Conservation (phyloP, 2,113 vertebrate genomes). For the Aegithalos caudatus region DNA sequence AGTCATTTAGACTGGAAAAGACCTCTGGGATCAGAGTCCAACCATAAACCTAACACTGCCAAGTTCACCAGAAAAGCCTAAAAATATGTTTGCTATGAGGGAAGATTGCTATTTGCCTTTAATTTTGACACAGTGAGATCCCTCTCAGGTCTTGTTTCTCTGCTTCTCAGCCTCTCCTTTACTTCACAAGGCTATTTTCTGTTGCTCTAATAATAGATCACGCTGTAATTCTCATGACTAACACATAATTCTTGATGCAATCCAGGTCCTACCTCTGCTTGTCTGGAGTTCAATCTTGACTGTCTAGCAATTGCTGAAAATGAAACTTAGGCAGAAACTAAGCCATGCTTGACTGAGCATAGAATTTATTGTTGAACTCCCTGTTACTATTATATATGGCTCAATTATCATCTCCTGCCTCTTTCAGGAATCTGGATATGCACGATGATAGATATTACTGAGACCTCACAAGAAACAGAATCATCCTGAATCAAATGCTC, state of each 20-base stretch:
- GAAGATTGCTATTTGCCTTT: constrained; percentile 3
- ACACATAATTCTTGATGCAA: constrained; percentile 28
- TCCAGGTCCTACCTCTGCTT: constrained; percentile 25
- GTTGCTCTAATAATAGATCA: constrained; percentile 36
- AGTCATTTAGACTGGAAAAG: background rate
- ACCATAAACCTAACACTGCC: background rate
- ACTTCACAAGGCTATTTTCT: constrained; percentile 44
- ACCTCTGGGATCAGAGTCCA: background rate
- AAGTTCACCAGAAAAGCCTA: background rate
- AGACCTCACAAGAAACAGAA: background rate
- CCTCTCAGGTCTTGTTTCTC: background rate
- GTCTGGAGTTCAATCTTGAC: constrained; percentile 34
- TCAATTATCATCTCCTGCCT: background rate
- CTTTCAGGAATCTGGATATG: background rate
- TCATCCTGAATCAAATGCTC: background rate
- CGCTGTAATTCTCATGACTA: constrained; percentile 9
- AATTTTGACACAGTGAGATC: background rate
- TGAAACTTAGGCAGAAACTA: constrained; percentile 32
- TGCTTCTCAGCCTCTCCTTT: background rate
- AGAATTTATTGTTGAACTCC: constrained; percentile 3
- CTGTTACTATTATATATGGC: background rate
- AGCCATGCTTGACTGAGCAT: constrained; percentile 19
- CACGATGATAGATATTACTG: background rate
- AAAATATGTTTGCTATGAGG: background rate
- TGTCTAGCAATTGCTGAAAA: constrained; percentile 62